phyloP scores from a whole-genome alignment of 2,888 invertebrate species.

The Phengaris alcon region DNA sequence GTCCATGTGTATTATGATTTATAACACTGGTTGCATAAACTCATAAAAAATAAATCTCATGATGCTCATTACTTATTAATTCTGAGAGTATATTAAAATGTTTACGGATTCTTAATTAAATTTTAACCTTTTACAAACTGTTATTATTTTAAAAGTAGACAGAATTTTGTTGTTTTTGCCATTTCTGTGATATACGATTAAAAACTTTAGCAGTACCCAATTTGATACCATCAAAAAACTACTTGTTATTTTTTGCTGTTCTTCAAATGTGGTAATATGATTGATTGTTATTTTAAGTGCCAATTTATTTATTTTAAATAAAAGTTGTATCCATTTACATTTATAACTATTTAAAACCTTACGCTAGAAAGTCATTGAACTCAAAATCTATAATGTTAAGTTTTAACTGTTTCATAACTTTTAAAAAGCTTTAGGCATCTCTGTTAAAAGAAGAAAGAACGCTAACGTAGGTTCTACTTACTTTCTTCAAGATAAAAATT shows the following conservation, averaged over 20 bases:
- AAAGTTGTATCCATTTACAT: neutral
- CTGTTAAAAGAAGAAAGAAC: no score
- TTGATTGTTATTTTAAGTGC: neutral
- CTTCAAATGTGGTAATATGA: neutral
- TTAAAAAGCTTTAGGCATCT: neutral
- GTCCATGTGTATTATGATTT: neutral
- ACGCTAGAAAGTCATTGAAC: neutral
- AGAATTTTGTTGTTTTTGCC: neutral
- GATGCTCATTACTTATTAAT: neutral
- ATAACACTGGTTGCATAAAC: neutral
- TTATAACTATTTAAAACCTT: neutral
- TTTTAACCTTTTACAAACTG: no score
- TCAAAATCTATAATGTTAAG: neutral
- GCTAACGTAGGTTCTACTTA: neutral
- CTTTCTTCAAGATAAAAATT: neutral
- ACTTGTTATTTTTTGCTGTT: neutral
- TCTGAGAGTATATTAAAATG: neutral
- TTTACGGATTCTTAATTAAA: no score
- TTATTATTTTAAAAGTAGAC: neutral
- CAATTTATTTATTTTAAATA: constrained; percentile 2
- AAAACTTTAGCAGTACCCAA: neutral
- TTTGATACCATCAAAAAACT: neutral
- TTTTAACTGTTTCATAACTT: neutral
- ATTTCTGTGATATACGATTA: neutral
- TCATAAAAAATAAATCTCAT: neutral